Evolutionary conservation across 2,888 invertebrate species (phyloP).

Genomic region (Tachystola acroxantha): DNA sequence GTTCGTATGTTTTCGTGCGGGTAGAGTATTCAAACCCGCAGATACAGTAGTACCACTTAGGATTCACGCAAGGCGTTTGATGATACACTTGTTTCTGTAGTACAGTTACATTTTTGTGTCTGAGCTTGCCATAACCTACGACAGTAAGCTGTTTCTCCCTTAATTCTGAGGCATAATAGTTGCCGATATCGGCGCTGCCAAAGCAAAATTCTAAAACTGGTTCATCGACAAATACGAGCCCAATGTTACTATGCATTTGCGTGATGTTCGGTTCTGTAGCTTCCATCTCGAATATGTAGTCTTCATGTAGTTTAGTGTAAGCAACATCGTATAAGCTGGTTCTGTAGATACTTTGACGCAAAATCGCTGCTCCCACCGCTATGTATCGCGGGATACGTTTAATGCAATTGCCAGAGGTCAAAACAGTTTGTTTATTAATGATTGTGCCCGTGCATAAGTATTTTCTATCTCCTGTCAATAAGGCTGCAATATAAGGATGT

Average conservation of each 20-base stretch:
- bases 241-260: conserved; percentile 48
- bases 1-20: conserved; percentile 21
- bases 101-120: conserved; percentile 19
- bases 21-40: conserved; percentile 43
- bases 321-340: conserved; percentile 33
- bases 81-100: conserved; percentile 42
- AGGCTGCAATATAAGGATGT: conserved; percentile 46
- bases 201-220: conserved; percentile 33
- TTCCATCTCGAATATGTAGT: conserved; percentile 36
- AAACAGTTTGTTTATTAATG: conserved; percentile 34
- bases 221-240: conserved; percentile 35
- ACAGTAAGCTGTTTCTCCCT: conserved; percentile 29
- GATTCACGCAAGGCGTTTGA: conserved; percentile 44
- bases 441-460: conserved; percentile 50
- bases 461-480: conserved; percentile 31
- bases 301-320: conserved; percentile 31
- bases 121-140: conserved; percentile 42
- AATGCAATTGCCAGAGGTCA: conserved; percentile 55
- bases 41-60: conserved; percentile 55
- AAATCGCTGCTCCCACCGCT: conserved; percentile 36
- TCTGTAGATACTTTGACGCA: conserved; percentile 22
- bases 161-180: conserved; percentile 41
- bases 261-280: conserved; percentile 28
- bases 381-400: conserved; percentile 30
- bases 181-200: conserved; percentile 32